These are phyloP conservation scores for Danio choprae DNA, from an alignment of 2,797 vertebrate species.

Conservation along the genomic window DNA sequence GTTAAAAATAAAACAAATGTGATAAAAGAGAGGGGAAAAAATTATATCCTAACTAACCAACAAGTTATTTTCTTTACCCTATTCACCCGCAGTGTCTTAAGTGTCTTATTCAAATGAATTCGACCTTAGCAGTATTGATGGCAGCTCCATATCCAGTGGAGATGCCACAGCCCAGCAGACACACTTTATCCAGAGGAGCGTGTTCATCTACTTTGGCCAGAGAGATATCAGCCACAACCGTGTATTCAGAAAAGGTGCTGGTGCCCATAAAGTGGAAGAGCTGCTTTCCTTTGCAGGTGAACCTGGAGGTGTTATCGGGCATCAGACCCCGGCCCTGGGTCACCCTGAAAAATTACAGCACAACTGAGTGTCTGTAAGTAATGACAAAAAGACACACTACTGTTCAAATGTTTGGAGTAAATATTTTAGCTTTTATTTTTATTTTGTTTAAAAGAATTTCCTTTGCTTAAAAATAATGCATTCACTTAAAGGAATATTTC, in stretches of 20 bases:
- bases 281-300: constrained; percentile 94
- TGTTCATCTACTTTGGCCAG: constrained; percentile 88
- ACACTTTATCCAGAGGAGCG: constrained; percentile 93
- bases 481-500: no score
- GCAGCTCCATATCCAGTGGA: constrained; percentile 95
- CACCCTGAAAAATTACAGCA: constrained; percentile 74
- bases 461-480: background rate
- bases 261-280: constrained; percentile 98
- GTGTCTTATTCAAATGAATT: background rate
- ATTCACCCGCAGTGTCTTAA: no score
- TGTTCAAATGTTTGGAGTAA: background rate
- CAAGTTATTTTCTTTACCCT: no score
- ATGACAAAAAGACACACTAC: background rate
- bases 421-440: no score
- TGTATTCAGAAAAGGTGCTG: constrained; percentile 97
- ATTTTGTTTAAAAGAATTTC: no score
- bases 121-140: constrained; percentile 93
- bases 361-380: background rate
- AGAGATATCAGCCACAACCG: constrained; percentile 94
- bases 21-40: no score
- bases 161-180: constrained; percentile 94
- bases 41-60: no score
- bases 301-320: constrained; percentile 92
- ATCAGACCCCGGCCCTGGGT: constrained; percentile 95
- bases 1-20: no score